Evolutionary conservation across 2,797 vertebrate species (phyloP), one percentile per base, ranked within the genome.

Genomic region (Mormyrus proboscirostris): DNA sequence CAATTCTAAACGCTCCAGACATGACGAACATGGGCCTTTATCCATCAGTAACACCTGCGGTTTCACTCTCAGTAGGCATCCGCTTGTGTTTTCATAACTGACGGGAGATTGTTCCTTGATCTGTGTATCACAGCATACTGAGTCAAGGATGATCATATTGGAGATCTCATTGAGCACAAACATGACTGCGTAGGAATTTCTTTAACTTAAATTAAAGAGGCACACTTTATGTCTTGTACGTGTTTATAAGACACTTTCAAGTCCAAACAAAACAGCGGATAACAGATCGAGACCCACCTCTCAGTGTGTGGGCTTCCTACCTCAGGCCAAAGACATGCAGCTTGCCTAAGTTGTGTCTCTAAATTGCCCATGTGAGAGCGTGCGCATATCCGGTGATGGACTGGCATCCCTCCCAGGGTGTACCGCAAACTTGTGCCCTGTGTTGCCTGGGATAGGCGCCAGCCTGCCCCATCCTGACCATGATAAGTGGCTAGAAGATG

Each of bases 91-190:
- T 57, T 88, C 83, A 16, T 10, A 57, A 88, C 90, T 85, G n/a
- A 62, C 29, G 47, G n/a, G 25, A 55, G 10, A 79, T 29, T 57
- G 86, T 90, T 25, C 22, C 51, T 51, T 29, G 82, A 92, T 92
- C 92, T 92, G 91, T 92, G 62, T 65, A 90, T 89, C 90, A 87
- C 51, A 82, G 91, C 92, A 85, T 91, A 90, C 91, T 65, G 9
- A 90, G 90, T 91, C 90, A 90, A 90, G 88, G 38, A 90, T 90
- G 89, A 88, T 91, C 89, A 69, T 79, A 92, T 92, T 91, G 91
- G 91, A 88, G 89, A 91, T 85, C 65, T 90, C 91, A 86, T 65
- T 89, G 38, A 55, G 22, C 33, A 12, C 87, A 5, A n/a, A 29
- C 29, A 29, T 51, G 79, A 57, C 49, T 44, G 55, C 44, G 69